Evolutionary conservation across 2,888 invertebrate genomes (phyloP), one percentile per base, ranked within the genome.

Genomic region (Cheilosia urbana): DNA sequence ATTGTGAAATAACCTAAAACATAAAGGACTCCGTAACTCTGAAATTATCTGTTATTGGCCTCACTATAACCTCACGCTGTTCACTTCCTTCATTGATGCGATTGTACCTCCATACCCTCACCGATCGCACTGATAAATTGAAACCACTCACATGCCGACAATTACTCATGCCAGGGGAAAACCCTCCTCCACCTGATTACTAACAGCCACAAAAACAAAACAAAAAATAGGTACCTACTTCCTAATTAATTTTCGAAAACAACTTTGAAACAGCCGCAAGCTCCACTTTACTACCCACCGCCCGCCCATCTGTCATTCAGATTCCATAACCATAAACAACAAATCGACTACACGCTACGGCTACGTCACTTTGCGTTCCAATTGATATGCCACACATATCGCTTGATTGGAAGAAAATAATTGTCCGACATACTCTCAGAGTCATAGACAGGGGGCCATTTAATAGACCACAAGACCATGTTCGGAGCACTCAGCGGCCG

Each of bases 301-400:
- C 57, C 60, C 34, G 34, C 62, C 55, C 62, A 72, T 72, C 53
- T 34, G 42, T 62, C 77, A 72, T 68, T 30, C 30, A 30, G 9
- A 30, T 30, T 71, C 73, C 73, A 75, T 75, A 69, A 62, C 69
- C 84, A 79, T 79, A 75, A 79, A 75, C 84, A 80, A 84, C 53
- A 66, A 72, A 68, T 47, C 84, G 69, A 76, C 68, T 72, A 66
- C 13, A 37, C n/a, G 63, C 69, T 75, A 75, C 84, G 84, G 63
- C 69, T 75, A 75, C 84, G 84, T 80, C 80, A 84, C 75, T 79
- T 69, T 40, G 71, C 71, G 63, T 58, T 65, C 65, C 69, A 66
- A 75, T 84, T 84, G 84, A 79, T 71, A 80, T 75, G 84, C 84
- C 84, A 80, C 75, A 84, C 84, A 71, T 66, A 80, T 71, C 73